Conservation (phyloP, 2,888 invertebrate species). For the Auanema sp. region DNA sequence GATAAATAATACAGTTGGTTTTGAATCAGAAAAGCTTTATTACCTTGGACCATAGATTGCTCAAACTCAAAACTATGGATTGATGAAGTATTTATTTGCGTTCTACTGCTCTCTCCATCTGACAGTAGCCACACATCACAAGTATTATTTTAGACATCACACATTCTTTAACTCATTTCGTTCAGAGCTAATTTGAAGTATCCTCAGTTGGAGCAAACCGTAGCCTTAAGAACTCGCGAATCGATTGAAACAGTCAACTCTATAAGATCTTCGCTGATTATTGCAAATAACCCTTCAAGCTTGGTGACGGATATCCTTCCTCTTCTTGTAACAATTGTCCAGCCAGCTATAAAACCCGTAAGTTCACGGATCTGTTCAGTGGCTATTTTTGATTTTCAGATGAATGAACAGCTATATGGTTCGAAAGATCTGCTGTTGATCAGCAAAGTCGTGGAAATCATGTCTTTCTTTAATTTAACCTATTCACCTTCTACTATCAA, state of each 20-base stretch:
- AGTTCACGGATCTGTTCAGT: too few species aligned
- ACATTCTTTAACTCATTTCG: not conserved
- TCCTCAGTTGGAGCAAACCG: slow-evolving; percentile 36
- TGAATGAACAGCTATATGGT: slow-evolving; percentile 42
- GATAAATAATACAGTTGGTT: slow-evolving; percentile 26
- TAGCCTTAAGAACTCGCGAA: slow-evolving; percentile 16
- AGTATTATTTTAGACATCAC: slow-evolving; percentile 10
- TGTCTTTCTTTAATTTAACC: slow-evolving; percentile 20
- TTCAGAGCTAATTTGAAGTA: slow-evolving; percentile 24
- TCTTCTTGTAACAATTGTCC: slow-evolving; percentile 31
- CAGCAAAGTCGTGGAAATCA: not conserved
- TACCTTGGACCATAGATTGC: slow-evolving; percentile 20
- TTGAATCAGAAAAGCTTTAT: not conserved
- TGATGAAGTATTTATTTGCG: slow-evolving; percentile 34
- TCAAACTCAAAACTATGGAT: slow-evolving; percentile 33
- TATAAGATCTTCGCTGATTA: not conserved
- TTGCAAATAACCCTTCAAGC: slow-evolving; percentile 7
- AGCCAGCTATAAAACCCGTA: slow-evolving; percentile 45
- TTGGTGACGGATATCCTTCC: slow-evolving; percentile 35
- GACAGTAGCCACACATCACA: slow-evolving; percentile 42
- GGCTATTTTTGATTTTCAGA: slow-evolving; percentile 32
- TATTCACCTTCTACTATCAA: slow-evolving; percentile 30
- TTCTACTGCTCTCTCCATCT: slow-evolving; percentile 42
- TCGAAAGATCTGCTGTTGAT: slow-evolving; percentile 25
- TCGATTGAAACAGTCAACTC: slow-evolving; percentile 10